Evolutionary conservation across 2,113 vertebrate species (phyloP), one percentile per base, ranked within the genome.

Genomic region (Ranitomeya imitator): DNA sequence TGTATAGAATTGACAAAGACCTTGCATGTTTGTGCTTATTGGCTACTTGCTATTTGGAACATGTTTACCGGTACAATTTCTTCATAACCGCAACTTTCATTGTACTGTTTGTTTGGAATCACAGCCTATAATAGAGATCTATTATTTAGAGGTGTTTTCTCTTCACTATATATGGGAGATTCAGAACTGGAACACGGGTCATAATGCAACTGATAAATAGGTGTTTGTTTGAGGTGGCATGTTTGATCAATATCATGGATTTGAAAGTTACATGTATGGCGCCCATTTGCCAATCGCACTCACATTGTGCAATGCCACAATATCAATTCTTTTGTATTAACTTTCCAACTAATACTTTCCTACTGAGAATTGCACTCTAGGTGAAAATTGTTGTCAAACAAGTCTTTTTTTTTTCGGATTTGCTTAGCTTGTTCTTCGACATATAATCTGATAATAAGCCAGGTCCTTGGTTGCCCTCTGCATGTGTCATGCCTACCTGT

Each of bases 371-470:
- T 59, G 31, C 45, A 81, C 26, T 61, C 10, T 18, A 81, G 23
- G 79, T 81, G 79, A 81, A 61, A 81, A 81, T 81, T 61, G 57
- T 15, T 61, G 57, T 37, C 77, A 55, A 23, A 57, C 14, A 37
- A 18, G 1, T 55, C 15, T 7, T 5, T 74, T 13, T 76, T 51
- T 7, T 51, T 21, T 37, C 6, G 7, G 10, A 8, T n/a, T 65
- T 0, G 19, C 10, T 65, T 3, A 19, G 4, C 23, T 26, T 69
- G 26, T 69, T 69, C 65, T 69, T 26, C 0, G 2, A 69, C 4
- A 31, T 74, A 45, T 18, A 74, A 18, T 16, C 16, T 74, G 31
- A 74, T 31, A 74, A 45, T 45, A 71, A 18, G 18, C 60, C 18
- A 63, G 61, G 19, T 63, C 6, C 61, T 63, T 63, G 6, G 61